These are phyloP conservation scores for Lysandra bellargus DNA, from an alignment of 2,888 invertebrate genomes.

Conservation along the genomic window DNA sequence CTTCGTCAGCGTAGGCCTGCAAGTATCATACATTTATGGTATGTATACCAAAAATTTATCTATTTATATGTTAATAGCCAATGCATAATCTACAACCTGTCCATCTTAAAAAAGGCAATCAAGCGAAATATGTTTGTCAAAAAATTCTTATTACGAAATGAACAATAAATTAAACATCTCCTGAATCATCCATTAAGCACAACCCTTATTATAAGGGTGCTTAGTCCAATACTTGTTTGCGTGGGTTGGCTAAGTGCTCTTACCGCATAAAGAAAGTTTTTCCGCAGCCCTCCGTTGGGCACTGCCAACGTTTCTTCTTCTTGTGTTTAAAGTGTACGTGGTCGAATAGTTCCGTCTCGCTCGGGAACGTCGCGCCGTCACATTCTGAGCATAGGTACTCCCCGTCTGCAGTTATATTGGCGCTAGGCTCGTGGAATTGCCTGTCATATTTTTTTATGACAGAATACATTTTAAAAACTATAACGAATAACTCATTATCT, in stretches of 20 bases:
- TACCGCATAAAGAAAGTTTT: constrained; percentile 72
- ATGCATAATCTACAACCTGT: neutral
- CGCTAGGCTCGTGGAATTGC: constrained; percentile 65
- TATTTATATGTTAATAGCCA: neutral
- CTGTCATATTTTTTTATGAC: constrained; percentile 44
- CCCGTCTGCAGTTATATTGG: constrained; percentile 50
- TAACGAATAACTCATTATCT: too few relatives aligned
- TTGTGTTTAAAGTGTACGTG: constrained; percentile 75
- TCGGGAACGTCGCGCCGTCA: constrained; percentile 48
- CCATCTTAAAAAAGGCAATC: neutral
- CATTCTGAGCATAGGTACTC: constrained; percentile 61
- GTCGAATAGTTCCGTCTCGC: constrained; percentile 73
- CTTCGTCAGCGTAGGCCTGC: constrained; percentile 72
- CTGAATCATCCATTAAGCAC: neutral
- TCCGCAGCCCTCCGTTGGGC: constrained; percentile 63
- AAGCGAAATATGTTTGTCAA: neutral
- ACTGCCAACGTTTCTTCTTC: constrained; percentile 68
- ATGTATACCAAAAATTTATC: too few relatives aligned
- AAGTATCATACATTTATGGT: neutral
- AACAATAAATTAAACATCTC: neutral
- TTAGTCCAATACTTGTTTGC: neutral
- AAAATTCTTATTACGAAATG: too few relatives aligned
- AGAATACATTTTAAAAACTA: neutral
- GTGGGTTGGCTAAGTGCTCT: neutral
- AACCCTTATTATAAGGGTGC: neutral